These are phyloP conservation scores for Arothron firmamentum DNA, from an alignment of 2,113 vertebrate genomes.

Conservation along the genomic window DNA sequence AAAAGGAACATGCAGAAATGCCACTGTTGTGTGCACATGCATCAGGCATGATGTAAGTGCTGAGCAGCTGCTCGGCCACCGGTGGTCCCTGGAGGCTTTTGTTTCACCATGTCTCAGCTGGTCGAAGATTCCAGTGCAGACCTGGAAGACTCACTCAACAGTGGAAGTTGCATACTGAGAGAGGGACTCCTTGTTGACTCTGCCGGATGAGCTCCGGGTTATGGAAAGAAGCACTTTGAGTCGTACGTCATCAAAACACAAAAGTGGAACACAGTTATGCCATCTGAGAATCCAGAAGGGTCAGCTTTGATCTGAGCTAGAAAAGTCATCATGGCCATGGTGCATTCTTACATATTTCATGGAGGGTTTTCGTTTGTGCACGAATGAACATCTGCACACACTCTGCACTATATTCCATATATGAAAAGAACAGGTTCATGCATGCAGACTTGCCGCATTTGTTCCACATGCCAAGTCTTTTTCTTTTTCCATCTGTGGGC, in stretches of 20 bases:
- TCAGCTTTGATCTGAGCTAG: background rate
- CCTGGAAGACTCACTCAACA: constrained; percentile 29
- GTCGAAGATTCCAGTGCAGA: constrained; percentile 46
- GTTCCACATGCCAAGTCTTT: background rate
- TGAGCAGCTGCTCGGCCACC: constrained; percentile 11
- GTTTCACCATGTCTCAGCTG: constrained; percentile 22
- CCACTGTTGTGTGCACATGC: too few species aligned
- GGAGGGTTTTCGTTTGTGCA: background rate
- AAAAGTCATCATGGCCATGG: background rate
- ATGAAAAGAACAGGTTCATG: background rate
- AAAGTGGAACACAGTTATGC: constrained; percentile 13
- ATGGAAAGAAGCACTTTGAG: background rate
- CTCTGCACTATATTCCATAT: too few species aligned
- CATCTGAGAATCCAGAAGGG: background rate
- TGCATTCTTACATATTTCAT: background rate
- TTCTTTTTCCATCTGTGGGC: background rate
- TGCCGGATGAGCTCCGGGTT: constrained; percentile 1
- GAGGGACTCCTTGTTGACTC: constrained; percentile 7
- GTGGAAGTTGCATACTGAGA: constrained; percentile 17
- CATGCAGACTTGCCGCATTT: background rate
- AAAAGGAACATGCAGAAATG: too few species aligned
- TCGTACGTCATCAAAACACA: background rate
- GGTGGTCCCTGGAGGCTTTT: background rate
- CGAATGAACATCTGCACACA: background rate
- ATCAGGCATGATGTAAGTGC: background rate